Conservation (phyloP, 2,797 vertebrate genomes). For the Staurois parvus region DNA sequence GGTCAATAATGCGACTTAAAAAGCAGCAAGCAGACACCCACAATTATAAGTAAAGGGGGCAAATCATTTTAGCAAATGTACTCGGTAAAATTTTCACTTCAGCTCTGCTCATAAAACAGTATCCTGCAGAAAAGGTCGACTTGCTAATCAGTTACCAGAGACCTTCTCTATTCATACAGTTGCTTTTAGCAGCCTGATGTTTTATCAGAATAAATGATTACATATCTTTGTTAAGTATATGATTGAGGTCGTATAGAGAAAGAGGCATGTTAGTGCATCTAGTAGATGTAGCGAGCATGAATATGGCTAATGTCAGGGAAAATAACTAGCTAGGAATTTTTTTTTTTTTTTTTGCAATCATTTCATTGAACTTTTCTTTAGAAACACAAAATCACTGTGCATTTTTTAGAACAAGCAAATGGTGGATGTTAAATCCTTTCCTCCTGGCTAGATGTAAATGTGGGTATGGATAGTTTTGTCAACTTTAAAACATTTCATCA, state of each 20-base stretch:
- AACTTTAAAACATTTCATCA: too few relatives aligned
- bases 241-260: background rate
- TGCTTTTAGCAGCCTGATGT: background rate
- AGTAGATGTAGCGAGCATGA: background rate
- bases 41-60: constrained; percentile 16
- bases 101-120: background rate
- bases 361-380: background rate
- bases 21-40: constrained; percentile 14
- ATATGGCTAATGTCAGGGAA: background rate
- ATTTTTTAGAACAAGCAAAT: too few relatives aligned
- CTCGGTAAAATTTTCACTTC: constrained; percentile 1
- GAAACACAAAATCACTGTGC: too few relatives aligned
- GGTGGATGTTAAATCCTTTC: too few relatives aligned
- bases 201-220: background rate
- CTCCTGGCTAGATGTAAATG: too few relatives aligned
- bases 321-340: background rate
- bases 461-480: too few relatives aligned
- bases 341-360: background rate
- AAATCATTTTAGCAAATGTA: constrained; percentile 20
- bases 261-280: background rate
- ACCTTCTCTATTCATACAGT: background rate
- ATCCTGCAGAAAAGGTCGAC: constrained; percentile 20
- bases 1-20: constrained; percentile 6
- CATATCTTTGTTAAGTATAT: background rate
- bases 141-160: constrained; percentile 8